phyloP scores from a whole-genome alignment of 2,797 vertebrate genomes.

The Delichon dasypus region DNA sequence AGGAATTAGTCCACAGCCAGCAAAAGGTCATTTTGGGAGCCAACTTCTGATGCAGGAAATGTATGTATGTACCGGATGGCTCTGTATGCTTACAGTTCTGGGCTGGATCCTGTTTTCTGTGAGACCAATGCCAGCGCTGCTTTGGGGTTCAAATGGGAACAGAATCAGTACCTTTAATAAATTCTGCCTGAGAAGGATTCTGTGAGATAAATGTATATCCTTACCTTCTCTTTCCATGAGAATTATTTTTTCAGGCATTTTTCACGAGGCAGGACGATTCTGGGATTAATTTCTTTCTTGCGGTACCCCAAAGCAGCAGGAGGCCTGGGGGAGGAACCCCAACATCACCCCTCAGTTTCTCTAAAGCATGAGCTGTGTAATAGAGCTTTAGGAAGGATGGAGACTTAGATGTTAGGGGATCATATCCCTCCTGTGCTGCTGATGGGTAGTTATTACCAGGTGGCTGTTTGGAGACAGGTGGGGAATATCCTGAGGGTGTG shows the following conservation, averaged over 20 bases:
- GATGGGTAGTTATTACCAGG: neutral
- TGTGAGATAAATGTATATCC: neutral
- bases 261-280: neutral
- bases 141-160: constrained; percentile 18
- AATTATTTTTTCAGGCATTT: neutral
- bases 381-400: neutral
- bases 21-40: constrained; percentile 27
- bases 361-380: neutral
- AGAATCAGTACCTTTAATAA: neutral
- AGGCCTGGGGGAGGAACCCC: neutral
- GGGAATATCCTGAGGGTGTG: neutral
- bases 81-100: constrained; percentile 11
- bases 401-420: neutral
- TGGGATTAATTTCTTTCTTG: neutral
- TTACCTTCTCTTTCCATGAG: neutral
- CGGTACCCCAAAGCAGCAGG: neutral
- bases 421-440: neutral
- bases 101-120: constrained; percentile 20
- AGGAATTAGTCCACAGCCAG: constrained; percentile 18
- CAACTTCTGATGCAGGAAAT: constrained; percentile 26
- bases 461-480: neutral
- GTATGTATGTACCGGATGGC: neutral
- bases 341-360: neutral
- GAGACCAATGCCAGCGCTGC: neutral
- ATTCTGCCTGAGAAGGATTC: neutral